phyloP scores from a whole-genome alignment of 2,888 invertebrate species.

The Amphipoea lucens region DNA sequence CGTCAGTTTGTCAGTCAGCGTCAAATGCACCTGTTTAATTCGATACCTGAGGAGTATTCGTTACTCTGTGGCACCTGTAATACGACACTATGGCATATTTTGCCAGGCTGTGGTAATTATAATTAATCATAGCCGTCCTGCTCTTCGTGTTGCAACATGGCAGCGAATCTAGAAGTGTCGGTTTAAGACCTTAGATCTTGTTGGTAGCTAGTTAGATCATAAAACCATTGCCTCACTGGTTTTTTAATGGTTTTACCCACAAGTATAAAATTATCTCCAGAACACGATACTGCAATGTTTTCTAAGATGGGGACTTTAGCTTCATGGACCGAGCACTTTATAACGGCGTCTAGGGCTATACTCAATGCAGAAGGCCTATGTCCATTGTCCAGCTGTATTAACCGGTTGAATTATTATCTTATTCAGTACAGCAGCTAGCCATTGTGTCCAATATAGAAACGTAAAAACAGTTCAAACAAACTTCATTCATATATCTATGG shows the following conservation, averaged over 20 bases:
- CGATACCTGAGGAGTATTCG: constrained; percentile 22
- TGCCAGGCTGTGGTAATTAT: constrained; percentile 17
- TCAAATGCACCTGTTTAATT: not conserved
- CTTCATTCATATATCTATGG: no score
- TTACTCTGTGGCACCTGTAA: constrained; percentile 17
- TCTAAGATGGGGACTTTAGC: not conserved
- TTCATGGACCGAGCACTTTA: not conserved
- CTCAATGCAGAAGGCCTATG: not conserved
- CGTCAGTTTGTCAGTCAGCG: constrained; percentile 3
- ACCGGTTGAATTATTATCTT: not conserved
- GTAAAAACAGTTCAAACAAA: no score
- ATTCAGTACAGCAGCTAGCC: not conserved
- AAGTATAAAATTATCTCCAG: not conserved
- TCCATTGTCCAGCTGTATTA: not conserved
- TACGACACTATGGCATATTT: constrained; percentile 15
- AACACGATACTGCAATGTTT: not conserved
- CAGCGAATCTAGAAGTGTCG: constrained; percentile 9
- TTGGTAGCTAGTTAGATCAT: not conserved
- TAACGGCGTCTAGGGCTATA: not conserved
- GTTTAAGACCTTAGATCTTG: not conserved
- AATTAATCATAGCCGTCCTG: constrained; percentile 27
- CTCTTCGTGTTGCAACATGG: constrained; percentile 19
- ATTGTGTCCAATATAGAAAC: no score
- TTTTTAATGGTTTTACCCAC: not conserved
- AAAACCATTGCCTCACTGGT: constrained; percentile 1